Evolutionary conservation across 2,888 invertebrate species (phyloP), one percentile per base, ranked within the genome.

Genomic region (Brenthis hecate): DNA sequence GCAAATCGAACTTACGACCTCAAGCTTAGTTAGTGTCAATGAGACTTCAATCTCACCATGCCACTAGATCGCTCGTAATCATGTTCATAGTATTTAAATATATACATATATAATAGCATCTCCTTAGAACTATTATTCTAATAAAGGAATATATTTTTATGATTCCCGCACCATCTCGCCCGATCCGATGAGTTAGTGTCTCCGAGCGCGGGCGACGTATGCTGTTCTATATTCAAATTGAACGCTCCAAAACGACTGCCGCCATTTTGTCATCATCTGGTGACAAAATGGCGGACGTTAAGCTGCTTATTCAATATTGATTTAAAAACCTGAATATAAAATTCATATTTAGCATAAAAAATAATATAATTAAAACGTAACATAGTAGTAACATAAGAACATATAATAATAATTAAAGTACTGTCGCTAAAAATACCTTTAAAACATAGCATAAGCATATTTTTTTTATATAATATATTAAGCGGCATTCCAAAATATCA

Each of bases 221-320:
- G 91, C 91, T 91, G 89, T 85, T 91, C 89, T 91, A 91, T 91
- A 91, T 91, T 91, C 91, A 91, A 91, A 91, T 91, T 91, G 89
- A 89, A 91, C 86, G 84, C 81, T 83, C 81, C 80, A 81, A 77
- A 82, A 81, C 82, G 85, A 85, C 84, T 83, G 84, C 80, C 86
- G 89, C 90, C 91, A 91, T 91, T 91, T 90, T 91, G 89, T 87
- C 83, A 85, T 87, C 84, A 84, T 87, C 88, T 73, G 76, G 73
- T 76, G 75, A 81, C 83, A 85, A 89, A 88, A 89, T 88, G 89
- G 89, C 89, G 77, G 82, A 80, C 82, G 75, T 74, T 86, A 87
- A 80, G 73, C 73, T 71, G 76, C 79, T 79, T 76, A 76, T 69
- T 72, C 68, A 56, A 76, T 76, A 75, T 75, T 72, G 73, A 74